Evolutionary conservation across 2,888 invertebrate genomes (phyloP).

Genomic region (Microplitis deprimator): DNA sequence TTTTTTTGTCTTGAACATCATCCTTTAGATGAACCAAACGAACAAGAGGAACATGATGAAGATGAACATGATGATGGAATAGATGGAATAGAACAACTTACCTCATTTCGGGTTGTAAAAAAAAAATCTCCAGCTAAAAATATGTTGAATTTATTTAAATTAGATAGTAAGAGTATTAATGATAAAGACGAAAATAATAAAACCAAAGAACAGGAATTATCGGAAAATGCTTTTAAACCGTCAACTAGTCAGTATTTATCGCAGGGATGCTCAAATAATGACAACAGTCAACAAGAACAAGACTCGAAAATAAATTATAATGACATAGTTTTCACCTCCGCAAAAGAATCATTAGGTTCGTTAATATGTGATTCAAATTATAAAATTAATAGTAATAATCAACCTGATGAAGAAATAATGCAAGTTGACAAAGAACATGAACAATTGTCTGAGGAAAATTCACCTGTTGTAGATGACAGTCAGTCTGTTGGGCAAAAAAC

Average conservation of each 20-base stretch:
- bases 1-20: background rate
- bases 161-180: background rate
- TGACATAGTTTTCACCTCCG: background rate
- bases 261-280: slow-evolving; percentile 27
- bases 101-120: background rate
- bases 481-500: background rate
- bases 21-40: background rate
- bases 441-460: background rate
- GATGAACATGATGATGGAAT: slow-evolving; percentile 1
- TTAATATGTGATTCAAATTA: slow-evolving; percentile 1
- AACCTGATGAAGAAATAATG: background rate
- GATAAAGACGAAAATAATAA: background rate
- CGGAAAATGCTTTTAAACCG: slow-evolving; percentile 6
- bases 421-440: background rate
- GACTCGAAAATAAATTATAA: background rate
- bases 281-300: background rate
- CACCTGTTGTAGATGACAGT: background rate
- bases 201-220: background rate
- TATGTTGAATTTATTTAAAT: background rate
- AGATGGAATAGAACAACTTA: background rate
- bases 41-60: background rate
- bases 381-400: slow-evolving; percentile 6
- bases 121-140: background rate
- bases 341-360: background rate
- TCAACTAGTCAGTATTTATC: background rate